Percentiles rank a stretch among this genome's conserved stretches.
Evolutionary conservation across 2,888 invertebrate genomes (phyloP).

Genomic region (Willowsia nigromaculata): DNA sequence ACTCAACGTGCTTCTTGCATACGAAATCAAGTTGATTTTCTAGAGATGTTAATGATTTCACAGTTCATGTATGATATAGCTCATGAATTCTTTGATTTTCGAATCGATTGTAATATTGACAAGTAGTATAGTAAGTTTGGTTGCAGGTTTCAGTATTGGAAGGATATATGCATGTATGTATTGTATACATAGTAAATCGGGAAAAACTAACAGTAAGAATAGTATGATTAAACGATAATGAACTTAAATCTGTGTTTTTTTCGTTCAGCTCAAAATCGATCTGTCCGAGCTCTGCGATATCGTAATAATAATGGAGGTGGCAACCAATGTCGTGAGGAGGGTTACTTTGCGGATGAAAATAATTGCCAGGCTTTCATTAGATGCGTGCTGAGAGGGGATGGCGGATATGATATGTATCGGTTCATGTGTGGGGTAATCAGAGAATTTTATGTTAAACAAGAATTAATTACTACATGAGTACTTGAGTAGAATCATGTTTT

Average conservation of each 20-base stretch:
- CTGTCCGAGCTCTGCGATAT: background rate
- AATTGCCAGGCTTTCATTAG: slow-evolving; percentile 74
- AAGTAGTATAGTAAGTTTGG: background rate
- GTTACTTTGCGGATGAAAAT: slow-evolving; percentile 70
- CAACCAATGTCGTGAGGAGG: slow-evolving; percentile 70
- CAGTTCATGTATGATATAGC: background rate
- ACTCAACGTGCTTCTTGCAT: background rate
- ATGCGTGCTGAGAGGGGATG: slow-evolving; percentile 71
- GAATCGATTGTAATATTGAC: background rate
- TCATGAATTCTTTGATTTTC: background rate
- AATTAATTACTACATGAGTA: background rate
- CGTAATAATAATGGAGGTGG: slow-evolving; percentile 23
- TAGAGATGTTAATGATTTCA: background rate
- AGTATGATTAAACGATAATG: background rate
- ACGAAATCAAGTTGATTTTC: background rate
- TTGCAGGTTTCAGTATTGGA: too few species aligned
- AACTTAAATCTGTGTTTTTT: background rate
- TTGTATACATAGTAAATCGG: background rate
- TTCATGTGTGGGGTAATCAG: slow-evolving; percentile 71
- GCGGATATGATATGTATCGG: slow-evolving; percentile 69
- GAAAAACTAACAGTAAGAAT: too few species aligned
- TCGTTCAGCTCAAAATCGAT: slow-evolving; percentile 23
- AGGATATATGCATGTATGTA: background rate
- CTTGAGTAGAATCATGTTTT: background rate
- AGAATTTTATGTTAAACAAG: background rate